Evolutionary conservation across 2,888 invertebrate species (phyloP), one percentile per base, ranked within the genome.

Genomic region (Scaptomyza polygonia): DNA sequence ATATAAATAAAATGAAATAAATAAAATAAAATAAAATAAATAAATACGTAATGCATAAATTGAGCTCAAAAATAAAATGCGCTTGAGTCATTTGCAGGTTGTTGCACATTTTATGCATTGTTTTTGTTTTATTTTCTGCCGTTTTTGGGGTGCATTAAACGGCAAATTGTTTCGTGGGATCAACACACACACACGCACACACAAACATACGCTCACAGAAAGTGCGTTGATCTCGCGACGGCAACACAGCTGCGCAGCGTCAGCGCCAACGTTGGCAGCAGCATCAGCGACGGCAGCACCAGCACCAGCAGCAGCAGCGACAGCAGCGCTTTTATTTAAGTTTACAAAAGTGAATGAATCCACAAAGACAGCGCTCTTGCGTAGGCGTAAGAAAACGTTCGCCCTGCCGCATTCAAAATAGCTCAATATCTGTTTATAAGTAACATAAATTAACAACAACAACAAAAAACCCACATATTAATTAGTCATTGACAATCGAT

Each of bases 111-210:
- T 52, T 62, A 9, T 18, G n/a, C 29, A 11, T 27, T 25, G 8
- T 14, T 55, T 49, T 56, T 61, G 59, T 67, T 45, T 54, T 64
- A 32, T 32, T 25, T 61, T 65, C 52, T 39, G 42, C 40, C 40
- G 49, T 62, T 75, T 85, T 85, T 70, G 57, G 83, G 84, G 86
- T 86, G 84, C 86, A 86, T 86, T 85, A 86, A 84, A 84, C 84
- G 84, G 84, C 83, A 85, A 84, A 84, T 83, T 84, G 84, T 85
- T 84, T 84, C 81, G 86, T 84, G 86, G 84, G 84, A 84, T 84
- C 84, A 84, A 85, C 75, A 73, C 25, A 25, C 43, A 48, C 12
- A 12, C 52, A 45, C 39, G 39, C 36, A 25, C 18, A 40, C 6
- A 14, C 14, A 52, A 27, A 67, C 58, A 40, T 11, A 40, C 44